Conservation (phyloP, 1,140 invertebrate genomes). For the Heliconius himera region DNA sequence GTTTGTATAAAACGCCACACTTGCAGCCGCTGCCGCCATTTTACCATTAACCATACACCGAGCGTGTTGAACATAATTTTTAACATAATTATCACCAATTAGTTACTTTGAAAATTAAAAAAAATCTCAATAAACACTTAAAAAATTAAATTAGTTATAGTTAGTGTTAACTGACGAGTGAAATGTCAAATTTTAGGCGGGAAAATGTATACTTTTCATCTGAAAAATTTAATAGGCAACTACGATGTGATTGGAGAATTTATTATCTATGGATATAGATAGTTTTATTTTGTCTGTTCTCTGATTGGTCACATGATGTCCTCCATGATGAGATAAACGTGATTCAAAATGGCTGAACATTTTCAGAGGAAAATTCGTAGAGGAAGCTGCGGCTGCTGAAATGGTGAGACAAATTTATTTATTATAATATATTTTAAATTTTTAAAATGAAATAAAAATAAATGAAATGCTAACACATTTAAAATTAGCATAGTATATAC, state of each 20-base stretch:
- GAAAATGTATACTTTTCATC: constrained; percentile 42
- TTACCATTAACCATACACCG: constrained; percentile 57
- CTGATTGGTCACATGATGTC: constrained; percentile 77
- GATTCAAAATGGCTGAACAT: constrained; percentile 72
- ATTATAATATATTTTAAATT: constrained; percentile 15
- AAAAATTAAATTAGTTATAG: background rate
- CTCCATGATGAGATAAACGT: constrained; percentile 67
- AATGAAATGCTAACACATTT: background rate
- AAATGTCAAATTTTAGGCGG: constrained; percentile 56
- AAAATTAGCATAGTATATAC: background rate
- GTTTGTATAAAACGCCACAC: constrained; percentile 70
- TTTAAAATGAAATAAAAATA: background rate
- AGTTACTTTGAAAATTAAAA: constrained; percentile 30
- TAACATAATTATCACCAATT: constrained; percentile 61
- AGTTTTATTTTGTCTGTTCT: constrained; percentile 39
- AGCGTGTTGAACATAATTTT: constrained; percentile 49
- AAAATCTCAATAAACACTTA: background rate
- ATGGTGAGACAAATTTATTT: constrained; percentile 59
- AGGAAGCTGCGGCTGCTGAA: constrained; percentile 45
- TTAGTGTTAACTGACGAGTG: constrained; percentile 52
- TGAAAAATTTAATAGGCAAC: constrained; percentile 40
- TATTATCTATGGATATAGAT: constrained; percentile 46
- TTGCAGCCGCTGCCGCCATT: constrained; percentile 62
- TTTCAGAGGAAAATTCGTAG: constrained; percentile 57
- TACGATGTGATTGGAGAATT: constrained; percentile 51